Base-by-base conservation (phyloP, 1,140 invertebrate genomes). In the Dufourea novaeangliae region DNA sequence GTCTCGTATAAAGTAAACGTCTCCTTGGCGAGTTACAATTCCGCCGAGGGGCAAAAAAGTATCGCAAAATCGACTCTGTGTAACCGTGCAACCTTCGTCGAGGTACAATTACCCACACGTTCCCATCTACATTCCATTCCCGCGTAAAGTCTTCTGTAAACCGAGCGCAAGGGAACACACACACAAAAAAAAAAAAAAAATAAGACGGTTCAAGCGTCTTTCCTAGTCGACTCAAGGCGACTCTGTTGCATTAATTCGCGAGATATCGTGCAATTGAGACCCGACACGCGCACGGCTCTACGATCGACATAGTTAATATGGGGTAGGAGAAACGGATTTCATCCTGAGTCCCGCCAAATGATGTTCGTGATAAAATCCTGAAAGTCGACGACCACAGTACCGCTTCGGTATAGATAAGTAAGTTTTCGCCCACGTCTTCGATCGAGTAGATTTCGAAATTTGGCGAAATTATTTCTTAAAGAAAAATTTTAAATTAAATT, bases 31-130 rank as follows among this genome's bases (percentile, higher is more conserved):
- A 50, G 46, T 56, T 14, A 22, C 52, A 12, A 27, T 56, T 27
- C 52, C 52, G 12, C 0, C 52, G 4, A 1, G 20, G 1, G 52
- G 25, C 11, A 27, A 56, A 56, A 56, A 56, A 27, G n/a, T 14
- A 20, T 14, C 11, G 25, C 22, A 56, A 56, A 56, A 56, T 56
- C 52, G 52, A 56, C 10, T n/a, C n/a, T n/a, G n/a, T 27, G 46
- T 50, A 50, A 50, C 46, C n/a, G 22, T 27, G 22, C 52, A 56
- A 25, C 52, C 52, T 56, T 56, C 52, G 22, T 3, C 52, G 52
- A 56, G 52, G n/a, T n/a, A 56, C 52, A 56, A 56, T 56, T 56
- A 56, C 52, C 52, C 10, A 56, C 52, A 56, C 52, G 52, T 27
- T 5, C 52, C 52, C 52, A 56, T 56, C 25, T 56, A 56, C 52